These are phyloP conservation scores for Coecobrya sp. DNA, from an alignment of 2,888 invertebrate genomes.

Conservation along the genomic window DNA sequence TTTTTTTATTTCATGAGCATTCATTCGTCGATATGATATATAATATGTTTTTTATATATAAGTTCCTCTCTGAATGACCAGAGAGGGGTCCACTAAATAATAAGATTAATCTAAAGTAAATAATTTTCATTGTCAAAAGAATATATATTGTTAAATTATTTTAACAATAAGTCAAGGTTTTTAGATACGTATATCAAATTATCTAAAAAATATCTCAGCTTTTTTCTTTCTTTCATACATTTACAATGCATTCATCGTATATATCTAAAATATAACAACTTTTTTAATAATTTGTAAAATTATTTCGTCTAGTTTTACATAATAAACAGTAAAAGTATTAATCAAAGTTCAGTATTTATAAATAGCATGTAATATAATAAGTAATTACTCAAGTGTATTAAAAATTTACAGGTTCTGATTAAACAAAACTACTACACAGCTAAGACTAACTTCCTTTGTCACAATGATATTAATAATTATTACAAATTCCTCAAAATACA, in stretches of 20 bases:
- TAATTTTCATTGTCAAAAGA: slow-evolving; percentile 33
- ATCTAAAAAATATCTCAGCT: slow-evolving; percentile 32
- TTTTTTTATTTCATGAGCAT: slow-evolving; percentile 37
- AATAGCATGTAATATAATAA: not conserved
- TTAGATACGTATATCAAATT: slow-evolving; percentile 32
- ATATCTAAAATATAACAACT: slow-evolving; percentile 12
- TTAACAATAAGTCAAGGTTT: slow-evolving; percentile 18
- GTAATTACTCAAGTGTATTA: not conserved
- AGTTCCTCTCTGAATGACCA: not conserved
- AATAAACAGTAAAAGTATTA: not conserved
- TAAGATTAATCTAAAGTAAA: slow-evolving; percentile 6
- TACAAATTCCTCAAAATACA: not conserved
- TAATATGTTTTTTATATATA: not conserved
- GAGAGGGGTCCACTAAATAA: slow-evolving; percentile 14
- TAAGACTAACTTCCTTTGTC: not conserved
- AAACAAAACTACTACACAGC: not conserved
- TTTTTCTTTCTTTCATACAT: not conserved
- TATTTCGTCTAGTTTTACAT: not conserved
- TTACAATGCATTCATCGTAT: slow-evolving; percentile 32
- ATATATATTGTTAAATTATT: slow-evolving; percentile 8
- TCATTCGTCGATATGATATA: slow-evolving; percentile 38
- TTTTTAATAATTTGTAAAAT: not conserved
- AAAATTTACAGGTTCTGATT: not conserved
- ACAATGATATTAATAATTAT: not conserved
- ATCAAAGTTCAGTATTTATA: not conserved